phyloP scores from a whole-genome alignment of 2,888 invertebrate genomes.

The Drosophila tanythrix region DNA sequence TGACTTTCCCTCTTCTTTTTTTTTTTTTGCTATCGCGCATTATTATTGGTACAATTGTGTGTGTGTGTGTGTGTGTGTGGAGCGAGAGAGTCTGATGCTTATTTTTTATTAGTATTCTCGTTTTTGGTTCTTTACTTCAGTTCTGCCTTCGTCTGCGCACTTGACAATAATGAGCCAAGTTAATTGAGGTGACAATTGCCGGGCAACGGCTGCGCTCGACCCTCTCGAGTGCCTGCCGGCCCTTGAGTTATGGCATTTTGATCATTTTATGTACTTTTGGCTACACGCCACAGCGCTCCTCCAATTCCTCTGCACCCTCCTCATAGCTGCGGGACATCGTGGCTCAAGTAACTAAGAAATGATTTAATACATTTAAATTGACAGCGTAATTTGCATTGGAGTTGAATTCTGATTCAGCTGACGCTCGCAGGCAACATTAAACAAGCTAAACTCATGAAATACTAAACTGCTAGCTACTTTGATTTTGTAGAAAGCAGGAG shows the following conservation, averaged over 20 bases:
- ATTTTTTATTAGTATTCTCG: constrained; percentile 51
- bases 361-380: constrained; percentile 64
- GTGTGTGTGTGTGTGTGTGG: constrained; percentile 1
- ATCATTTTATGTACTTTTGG: constrained; percentile 66
- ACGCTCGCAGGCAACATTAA: constrained; percentile 33
- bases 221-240: constrained; percentile 33
- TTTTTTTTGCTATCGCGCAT: constrained; percentile 28
- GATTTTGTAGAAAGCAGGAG: constrained; percentile 4
- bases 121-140: constrained; percentile 36
- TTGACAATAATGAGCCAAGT: constrained; percentile 72
- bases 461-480: neutral
- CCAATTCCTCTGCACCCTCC: constrained; percentile 28
- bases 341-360: constrained; percentile 44
- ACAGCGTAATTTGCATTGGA: constrained; percentile 40
- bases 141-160: constrained; percentile 33
- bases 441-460: constrained; percentile 19
- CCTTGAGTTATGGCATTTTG: constrained; percentile 70
- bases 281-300: constrained; percentile 16
- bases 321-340: constrained; percentile 15
- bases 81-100: constrained; percentile 6
- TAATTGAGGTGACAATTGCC: constrained; percentile 77
- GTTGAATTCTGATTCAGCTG: neutral
- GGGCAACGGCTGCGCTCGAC: constrained; percentile 42
- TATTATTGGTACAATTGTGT: constrained; percentile 39
- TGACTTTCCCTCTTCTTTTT: constrained; percentile 39